phyloP scores from a whole-genome alignment of 2,888 invertebrate species.

The Gandaritis pyraliata region DNA sequence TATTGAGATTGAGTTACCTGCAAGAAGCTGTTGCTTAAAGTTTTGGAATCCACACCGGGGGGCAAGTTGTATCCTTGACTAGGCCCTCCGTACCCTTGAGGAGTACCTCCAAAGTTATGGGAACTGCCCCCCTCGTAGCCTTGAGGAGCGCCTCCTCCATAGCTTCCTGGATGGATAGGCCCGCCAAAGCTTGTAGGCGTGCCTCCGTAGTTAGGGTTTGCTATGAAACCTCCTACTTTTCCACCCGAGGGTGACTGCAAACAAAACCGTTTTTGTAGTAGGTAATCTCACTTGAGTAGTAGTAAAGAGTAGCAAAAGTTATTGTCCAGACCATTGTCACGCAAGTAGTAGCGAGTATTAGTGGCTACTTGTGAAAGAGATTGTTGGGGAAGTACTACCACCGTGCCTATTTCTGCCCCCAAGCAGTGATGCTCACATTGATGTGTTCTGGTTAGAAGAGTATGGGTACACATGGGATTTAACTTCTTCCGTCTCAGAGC shows the following conservation, averaged over 20 bases:
- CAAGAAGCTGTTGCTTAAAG: slow-evolving; percentile 86
- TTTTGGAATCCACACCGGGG: slow-evolving; percentile 84
- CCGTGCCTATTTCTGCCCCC: no score
- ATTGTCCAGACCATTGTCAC: not conserved
- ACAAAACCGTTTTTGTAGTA: not conserved
- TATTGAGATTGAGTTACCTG: slow-evolving; percentile 62
- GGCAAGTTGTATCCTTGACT: slow-evolving; percentile 88
- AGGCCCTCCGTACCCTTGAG: slow-evolving; percentile 41
- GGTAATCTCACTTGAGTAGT: not conserved
- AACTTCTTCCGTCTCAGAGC: no score
- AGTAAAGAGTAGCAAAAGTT: not conserved
- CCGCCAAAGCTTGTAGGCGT: slow-evolving; percentile 14
- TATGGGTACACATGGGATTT: no score
- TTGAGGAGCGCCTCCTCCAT: slow-evolving; percentile 44
- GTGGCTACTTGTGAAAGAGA: no score
- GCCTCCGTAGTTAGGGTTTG: slow-evolving; percentile 49
- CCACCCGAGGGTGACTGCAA: slow-evolving; percentile 73
- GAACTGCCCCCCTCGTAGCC: slow-evolving; percentile 3
- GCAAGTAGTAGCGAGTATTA: no score
- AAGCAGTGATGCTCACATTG: no score
- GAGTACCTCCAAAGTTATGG: not conserved
- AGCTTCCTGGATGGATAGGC: slow-evolving; percentile 31
- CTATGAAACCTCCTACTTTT: slow-evolving; percentile 73
- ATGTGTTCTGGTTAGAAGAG: no score
- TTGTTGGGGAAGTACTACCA: no score